Evolutionary conservation across 2,888 invertebrate species (phyloP), one percentile per base, ranked within the genome.

Genomic region (Gymnoscelis rufifasciata): DNA sequence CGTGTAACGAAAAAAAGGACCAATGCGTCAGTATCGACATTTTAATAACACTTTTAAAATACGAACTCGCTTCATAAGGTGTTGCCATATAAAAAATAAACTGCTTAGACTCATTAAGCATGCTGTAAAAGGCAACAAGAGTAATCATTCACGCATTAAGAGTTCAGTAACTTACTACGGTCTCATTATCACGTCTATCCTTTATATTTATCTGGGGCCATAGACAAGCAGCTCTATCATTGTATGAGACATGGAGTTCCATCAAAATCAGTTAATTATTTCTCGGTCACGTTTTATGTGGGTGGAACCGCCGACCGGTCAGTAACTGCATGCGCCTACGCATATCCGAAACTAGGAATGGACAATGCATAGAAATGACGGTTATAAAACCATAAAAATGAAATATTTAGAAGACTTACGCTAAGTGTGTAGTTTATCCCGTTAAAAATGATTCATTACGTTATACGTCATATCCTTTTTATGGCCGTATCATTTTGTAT

Each of bases 301-400:
- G 57, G 57, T 10, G 10, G 54, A 30, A 37, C 42, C 47, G 43
- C 55, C 45, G 51, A 45, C 53, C 45, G 52, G 56, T 47, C 48
- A 44, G 44, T 57, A 47, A 58, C 57, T 43, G 39, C 35, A 36
- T 39, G 51, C 51, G 42, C 54, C 56, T 40, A 54, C 56, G 37
- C 47, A 35, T 28, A 30, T 13, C 43, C 45, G 38, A 54, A 45
- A 39, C 47, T 43, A 38, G 41, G 40, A 38, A 30, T 46, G 42
- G 38, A 28, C 40, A 39, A 26, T 14, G 10, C 29, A 27, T 13
- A 29, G 23, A 43, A 24, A 37, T 15, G 36, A 43, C 23, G 30
- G 30, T 36, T 3, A 19, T 33, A 33, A 19, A 35, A 35, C 19
- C n/a, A 33, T 33, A 14, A 33, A 14, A n/a, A 33, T 33, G 14